A percentile compares a stretch with the other conserved stretches of the same genome.
Evolutionary conservation across 2,888 invertebrate species (phyloP).

Genomic region (Petrolisthes cinctipes): DNA sequence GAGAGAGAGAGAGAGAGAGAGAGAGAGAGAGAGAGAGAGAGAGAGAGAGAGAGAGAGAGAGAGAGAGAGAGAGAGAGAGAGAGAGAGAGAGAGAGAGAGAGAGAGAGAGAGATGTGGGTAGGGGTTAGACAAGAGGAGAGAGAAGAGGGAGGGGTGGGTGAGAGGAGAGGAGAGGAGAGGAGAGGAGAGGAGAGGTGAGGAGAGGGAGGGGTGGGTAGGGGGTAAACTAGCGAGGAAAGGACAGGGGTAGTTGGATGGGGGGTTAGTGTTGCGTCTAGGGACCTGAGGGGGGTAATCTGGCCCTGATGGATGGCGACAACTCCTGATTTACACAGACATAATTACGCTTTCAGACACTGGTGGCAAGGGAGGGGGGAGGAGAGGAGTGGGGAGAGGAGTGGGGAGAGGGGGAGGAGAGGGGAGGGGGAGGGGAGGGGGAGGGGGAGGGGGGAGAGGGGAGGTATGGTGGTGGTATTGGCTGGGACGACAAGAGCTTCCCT

Average conservation of each 20-base stretch:
- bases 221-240: not conserved
- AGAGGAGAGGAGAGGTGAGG: no score
- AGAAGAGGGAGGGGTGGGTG: not conserved
- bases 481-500: not conserved
- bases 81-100: not conserved
- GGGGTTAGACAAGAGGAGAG: not conserved
- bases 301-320: conserved; percentile 29
- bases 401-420: not conserved
- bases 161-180: not conserved
- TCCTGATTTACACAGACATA: conserved; percentile 28
- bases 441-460: not conserved
- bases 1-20: not conserved
- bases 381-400: not conserved
- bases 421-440: not conserved
- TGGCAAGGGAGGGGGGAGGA: not conserved
- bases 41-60: not conserved
- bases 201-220: not conserved
- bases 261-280: no score
- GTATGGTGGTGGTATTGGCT: not conserved
- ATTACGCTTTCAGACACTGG: conserved; percentile 18
- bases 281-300: conserved; percentile 23
- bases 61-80: not conserved
- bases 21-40: not conserved
- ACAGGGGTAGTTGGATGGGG: not conserved
- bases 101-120: not conserved